Conservation (phyloP, 1,140 invertebrate genomes). For the Diachasma alloeum region DNA sequence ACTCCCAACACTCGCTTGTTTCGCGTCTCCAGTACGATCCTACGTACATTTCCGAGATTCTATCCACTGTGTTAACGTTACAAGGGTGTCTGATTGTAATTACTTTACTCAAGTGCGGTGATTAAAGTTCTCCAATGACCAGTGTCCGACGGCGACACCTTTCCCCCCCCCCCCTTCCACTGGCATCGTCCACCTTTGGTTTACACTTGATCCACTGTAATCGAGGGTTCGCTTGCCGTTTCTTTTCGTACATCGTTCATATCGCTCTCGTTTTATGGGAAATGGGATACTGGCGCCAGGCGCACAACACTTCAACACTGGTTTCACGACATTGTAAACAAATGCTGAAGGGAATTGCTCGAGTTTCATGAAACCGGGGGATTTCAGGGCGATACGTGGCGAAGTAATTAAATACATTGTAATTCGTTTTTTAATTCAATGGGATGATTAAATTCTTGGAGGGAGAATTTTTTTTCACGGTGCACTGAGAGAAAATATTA, state of each 20-base stretch:
- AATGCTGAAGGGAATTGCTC: conserved; percentile 5
- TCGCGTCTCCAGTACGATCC: conserved; percentile 16
- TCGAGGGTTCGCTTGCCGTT: conserved; percentile 45
- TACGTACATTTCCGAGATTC: conserved; percentile 11
- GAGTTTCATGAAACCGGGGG: neutral
- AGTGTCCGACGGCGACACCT: conserved; percentile 23
- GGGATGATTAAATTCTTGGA: neutral
- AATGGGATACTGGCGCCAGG: conserved; percentile 18
- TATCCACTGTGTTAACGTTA: conserved; percentile 28
- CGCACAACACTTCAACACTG: neutral
- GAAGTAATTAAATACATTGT: conserved; percentile 10
- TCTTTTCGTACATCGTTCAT: conserved; percentile 31
- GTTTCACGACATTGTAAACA: conserved; percentile 24
- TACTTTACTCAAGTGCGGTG: conserved; percentile 64
- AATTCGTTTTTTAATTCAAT: neutral
- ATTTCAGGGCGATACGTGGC: neutral
- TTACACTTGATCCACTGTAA: conserved; percentile 31
- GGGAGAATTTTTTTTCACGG: neutral
- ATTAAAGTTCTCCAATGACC: conserved; percentile 62
- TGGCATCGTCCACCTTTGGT: neutral
- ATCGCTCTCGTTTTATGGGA: conserved; percentile 13
- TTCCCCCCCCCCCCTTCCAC: too few relatives aligned
- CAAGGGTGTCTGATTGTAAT: conserved; percentile 65
- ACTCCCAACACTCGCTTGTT: conserved; percentile 53
- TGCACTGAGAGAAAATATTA: neutral